Evolutionary conservation across 2,797 vertebrate genomes (phyloP), one percentile per base, ranked within the genome.

Genomic region (Cetoscarus ocellatus): DNA sequence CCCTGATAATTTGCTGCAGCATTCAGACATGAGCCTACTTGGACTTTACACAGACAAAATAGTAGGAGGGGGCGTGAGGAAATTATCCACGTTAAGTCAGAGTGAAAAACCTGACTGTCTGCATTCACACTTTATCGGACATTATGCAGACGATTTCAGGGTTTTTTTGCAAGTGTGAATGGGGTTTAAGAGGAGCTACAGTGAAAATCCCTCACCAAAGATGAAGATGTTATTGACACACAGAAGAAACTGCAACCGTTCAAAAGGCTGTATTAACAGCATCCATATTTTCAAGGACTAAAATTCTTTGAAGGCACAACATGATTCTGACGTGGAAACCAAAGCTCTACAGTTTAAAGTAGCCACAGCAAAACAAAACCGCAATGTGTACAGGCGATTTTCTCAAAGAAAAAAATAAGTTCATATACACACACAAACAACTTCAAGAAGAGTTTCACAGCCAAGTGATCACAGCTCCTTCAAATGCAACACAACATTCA

Each of bases 401-500:
- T 81, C 59, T 57, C 50, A 3, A 60, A 55, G 39, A n/a, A 14
- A 70, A 76, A 86, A 72, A 57, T 68, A 86, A 83, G 86, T 86
- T n/a, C 85, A 90, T 57, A 75, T 59, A 70, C 64, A 66, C 55
- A 58, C 54, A 50, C 60, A 59, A 49, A 55, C 48, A 56, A 6
- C 12, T 1, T 6, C 13, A 44, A 3, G 3, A 8, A 3, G 45
- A 66, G 79, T 73, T 17, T 34, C 67, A 55, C 70, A 76, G 82
- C 74, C 77, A 82, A 87, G 75, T 81, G 74, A 84, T 80, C 80
- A 79, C 73, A 86, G 82, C 84, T 73, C 74, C 79, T 82, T 27
- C 27, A 27, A 27, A 27, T 4, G 27, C 27, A 27, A 27, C 27
- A 27, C 2, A 27, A 27, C 27, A 27, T 27, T 27, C 27, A 27